Conservation (phyloP, 2,888 invertebrate species). For the Chrysopilus asiliformis region DNA sequence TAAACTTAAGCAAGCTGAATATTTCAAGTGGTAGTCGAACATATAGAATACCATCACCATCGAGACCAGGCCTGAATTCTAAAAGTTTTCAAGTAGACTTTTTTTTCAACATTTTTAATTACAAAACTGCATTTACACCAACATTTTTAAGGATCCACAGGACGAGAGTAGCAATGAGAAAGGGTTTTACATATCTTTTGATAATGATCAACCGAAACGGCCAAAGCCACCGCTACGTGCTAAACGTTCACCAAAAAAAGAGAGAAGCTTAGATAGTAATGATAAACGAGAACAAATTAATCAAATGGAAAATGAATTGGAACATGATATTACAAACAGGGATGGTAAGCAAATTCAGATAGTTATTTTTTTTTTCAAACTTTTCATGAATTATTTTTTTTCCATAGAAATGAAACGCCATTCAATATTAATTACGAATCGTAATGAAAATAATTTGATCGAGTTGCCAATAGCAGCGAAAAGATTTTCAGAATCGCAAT, state of each 20-base stretch:
- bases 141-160: constrained; percentile 30
- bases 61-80: constrained; percentile 54
- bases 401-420: constrained; percentile 16
- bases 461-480: constrained; percentile 8
- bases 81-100: constrained; percentile 50
- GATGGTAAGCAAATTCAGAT: constrained; percentile 15
- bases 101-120: too few species aligned
- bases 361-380: constrained; percentile 16
- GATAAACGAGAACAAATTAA: constrained; percentile 29
- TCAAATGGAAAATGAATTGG: constrained; percentile 38
- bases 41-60: constrained; percentile 81
- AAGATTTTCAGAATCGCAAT: constrained; percentile 11
- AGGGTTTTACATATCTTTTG: constrained; percentile 89
- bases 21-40: constrained; percentile 80
- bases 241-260: constrained; percentile 70
- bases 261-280: constrained; percentile 35
- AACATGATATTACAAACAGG: constrained; percentile 34
- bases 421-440: constrained; percentile 7
- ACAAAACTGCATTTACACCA: constrained; percentile 15
- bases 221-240: constrained; percentile 76
- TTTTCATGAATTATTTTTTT: constrained; percentile 3
- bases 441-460: too few species aligned
- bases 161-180: constrained; percentile 48
- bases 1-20: constrained; percentile 61
- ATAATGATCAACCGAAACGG: constrained; percentile 73